These are phyloP conservation scores for Helarctos malayanus DNA, from an alignment of 2,797 vertebrate genomes.

Conservation along the genomic window DNA sequence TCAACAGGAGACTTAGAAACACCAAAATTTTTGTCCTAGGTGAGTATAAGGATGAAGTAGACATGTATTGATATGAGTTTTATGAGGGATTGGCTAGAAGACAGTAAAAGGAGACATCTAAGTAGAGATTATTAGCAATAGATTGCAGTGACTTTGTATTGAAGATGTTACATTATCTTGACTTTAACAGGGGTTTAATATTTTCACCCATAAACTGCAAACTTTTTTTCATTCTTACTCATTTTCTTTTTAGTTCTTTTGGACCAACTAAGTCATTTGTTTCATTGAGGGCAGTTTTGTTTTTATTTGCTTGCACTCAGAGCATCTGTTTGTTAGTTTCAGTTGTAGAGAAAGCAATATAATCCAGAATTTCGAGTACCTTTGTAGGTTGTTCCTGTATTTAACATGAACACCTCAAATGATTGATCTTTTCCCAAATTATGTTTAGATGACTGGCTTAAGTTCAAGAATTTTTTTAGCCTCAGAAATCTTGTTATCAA, in stretches of 20 bases:
- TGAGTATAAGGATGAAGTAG: neutral
- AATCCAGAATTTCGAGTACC: neutral
- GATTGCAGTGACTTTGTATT: neutral
- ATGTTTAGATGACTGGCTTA: slow-evolving; percentile 18
- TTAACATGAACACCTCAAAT: slow-evolving; percentile 60
- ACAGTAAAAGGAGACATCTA: slow-evolving; percentile 36
- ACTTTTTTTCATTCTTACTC: neutral
- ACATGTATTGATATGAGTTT: neutral
- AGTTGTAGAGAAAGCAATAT: neutral
- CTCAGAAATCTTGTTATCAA: slow-evolving; percentile 47
- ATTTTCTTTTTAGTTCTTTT: slow-evolving; percentile 62
- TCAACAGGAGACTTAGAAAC: neutral
- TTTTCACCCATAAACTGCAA: neutral
- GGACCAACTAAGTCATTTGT: slow-evolving; percentile 29
- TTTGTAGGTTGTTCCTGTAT: slow-evolving; percentile 60
- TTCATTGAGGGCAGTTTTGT: slow-evolving; percentile 9
- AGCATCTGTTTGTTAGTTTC: slow-evolving; percentile 45
- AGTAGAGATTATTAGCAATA: neutral
- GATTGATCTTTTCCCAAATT: slow-evolving; percentile 61
- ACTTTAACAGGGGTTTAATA: neutral
- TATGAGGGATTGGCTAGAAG: slow-evolving; percentile 6
- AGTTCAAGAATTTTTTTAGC: slow-evolving; percentile 45
- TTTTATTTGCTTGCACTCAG: slow-evolving; percentile 68
- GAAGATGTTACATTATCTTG: slow-evolving; percentile 4
- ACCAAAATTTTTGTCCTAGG: slow-evolving; percentile 23